Percentiles rank a stretch among this genome's conserved stretches.
These are phyloP conservation scores for Temnothorax longispinosus DNA, from an alignment of 1,140 invertebrate genomes.

Conservation along the genomic window DNA sequence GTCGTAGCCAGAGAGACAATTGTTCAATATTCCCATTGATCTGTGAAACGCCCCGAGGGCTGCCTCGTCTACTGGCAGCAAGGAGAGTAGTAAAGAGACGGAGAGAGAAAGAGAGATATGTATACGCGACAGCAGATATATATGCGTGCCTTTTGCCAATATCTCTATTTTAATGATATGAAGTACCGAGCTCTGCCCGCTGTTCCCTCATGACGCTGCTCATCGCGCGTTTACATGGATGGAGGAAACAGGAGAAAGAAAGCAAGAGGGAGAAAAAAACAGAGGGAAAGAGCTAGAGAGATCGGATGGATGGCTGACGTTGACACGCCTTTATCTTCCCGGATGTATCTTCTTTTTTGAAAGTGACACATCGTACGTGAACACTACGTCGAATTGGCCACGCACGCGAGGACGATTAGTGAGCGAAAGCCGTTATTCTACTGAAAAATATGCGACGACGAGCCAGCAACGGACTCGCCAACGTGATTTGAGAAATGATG, in stretches of 20 bases:
- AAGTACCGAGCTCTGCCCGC: constrained; percentile 67
- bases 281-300: constrained; percentile 18
- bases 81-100: neutral
- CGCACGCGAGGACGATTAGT: constrained; percentile 70
- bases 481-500: constrained; percentile 59
- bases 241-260: neutral
- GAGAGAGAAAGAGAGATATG: neutral
- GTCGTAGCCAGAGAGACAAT: constrained; percentile 84
- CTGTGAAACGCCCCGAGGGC: constrained; percentile 82
- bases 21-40: constrained; percentile 87
- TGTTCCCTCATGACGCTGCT: constrained; percentile 38
- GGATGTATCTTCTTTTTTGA: constrained; percentile 42
- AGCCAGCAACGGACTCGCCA: constrained; percentile 50
- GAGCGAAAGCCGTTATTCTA: constrained; percentile 69
- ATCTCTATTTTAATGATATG: constrained; percentile 86
- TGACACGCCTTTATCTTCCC: constrained; percentile 68
- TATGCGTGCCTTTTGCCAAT: constrained; percentile 82
- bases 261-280: neutral
- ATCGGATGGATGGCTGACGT: constrained; percentile 61
- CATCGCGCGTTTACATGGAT: constrained; percentile 37
- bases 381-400: constrained; percentile 71
- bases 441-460: constrained; percentile 59
- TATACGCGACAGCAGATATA: constrained; percentile 36
- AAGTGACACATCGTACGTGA: constrained; percentile 64
- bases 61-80: constrained; percentile 70